Conservation (phyloP, 1,140 invertebrate genomes). For the Microplitis mediator region DNA sequence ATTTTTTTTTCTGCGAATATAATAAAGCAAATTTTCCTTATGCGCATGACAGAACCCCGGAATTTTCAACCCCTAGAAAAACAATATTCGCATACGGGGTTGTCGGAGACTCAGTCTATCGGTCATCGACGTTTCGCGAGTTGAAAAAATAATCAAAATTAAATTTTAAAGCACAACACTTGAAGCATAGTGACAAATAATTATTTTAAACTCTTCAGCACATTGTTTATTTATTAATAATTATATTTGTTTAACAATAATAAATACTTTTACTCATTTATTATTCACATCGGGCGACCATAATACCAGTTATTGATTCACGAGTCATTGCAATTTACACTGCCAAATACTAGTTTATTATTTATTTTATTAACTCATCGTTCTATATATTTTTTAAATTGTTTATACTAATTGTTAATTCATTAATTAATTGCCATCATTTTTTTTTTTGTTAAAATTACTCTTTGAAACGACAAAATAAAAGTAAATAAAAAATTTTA, state of each 20-base stretch:
- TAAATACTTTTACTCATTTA: no score
- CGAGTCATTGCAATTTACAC: no score
- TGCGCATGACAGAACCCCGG: conserved; percentile 26
- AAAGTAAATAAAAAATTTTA: background rate
- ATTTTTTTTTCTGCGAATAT: no score
- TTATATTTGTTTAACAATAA: no score
- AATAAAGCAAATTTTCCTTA: background rate
- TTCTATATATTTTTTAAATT: background rate
- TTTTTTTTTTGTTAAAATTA: background rate
- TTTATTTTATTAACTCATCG: background rate
- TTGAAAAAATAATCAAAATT: conserved; percentile 8
- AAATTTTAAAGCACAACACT: background rate
- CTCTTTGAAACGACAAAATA: background rate
- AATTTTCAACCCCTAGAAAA: background rate
- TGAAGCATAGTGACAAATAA: no score
- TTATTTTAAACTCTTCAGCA: no score
- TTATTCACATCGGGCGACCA: no score
- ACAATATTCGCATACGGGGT: background rate
- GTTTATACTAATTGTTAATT: background rate
- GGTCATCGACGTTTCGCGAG: conserved; percentile 14
- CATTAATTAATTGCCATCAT: background rate
- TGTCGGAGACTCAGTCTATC: conserved; percentile 7
- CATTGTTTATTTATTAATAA: no score
- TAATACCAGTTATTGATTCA: no score
- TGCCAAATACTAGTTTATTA: no score